Evolutionary conservation across 64 coral and sea anemone genomes (phyloP), one percentile per base, ranked within the genome.

Genomic region (Acropora yongei): DNA sequence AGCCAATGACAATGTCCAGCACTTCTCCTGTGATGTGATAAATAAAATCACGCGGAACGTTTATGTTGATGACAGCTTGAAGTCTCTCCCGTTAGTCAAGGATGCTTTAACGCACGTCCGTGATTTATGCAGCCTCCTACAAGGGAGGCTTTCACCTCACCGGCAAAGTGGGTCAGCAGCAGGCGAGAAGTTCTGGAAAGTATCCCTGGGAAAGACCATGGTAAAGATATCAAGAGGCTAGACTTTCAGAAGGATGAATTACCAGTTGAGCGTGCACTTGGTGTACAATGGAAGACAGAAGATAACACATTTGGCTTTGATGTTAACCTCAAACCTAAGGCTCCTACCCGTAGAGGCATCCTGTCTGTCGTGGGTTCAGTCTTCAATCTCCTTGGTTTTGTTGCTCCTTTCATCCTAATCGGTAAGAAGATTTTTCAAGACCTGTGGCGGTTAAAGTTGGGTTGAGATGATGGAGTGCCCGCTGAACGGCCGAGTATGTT

Each of bases 1-100:
- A 18, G 16, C 61, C 61, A 13, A 66, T 18, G 10, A 66, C 16
- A 66, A 66, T 12, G 61, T 13, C 10, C 61, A 66, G 61, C 61
- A 66, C 61, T 66, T 66, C 61, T 66, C 55, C 55, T 58, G 55
- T 58, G 55, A 58, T 12, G 55, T 58, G 55, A 12, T 58, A 58
- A 58, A 76, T 41, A 76, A 6, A 6, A 45, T 76, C 74, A 30
- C 5, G 16, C 74, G 44, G 19, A 84, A 84, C 81, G 20, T 84
- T n/a, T 84, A 84, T 19, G 47, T 84, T 11, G 47, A 84, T 84
- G 81, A 84, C 58, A 61, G n/a, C 30, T 58, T 84, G 81, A 84
- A 84, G 42, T 61, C 50, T 8, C 12, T 61, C 4, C 19, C n/a
- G 14, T 43, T 7, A n/a, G 42, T 45, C 16, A 47, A 10, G 41